Base-by-base conservation (phyloP, 2,113 vertebrate species). In the Cottus gobio region DNA sequence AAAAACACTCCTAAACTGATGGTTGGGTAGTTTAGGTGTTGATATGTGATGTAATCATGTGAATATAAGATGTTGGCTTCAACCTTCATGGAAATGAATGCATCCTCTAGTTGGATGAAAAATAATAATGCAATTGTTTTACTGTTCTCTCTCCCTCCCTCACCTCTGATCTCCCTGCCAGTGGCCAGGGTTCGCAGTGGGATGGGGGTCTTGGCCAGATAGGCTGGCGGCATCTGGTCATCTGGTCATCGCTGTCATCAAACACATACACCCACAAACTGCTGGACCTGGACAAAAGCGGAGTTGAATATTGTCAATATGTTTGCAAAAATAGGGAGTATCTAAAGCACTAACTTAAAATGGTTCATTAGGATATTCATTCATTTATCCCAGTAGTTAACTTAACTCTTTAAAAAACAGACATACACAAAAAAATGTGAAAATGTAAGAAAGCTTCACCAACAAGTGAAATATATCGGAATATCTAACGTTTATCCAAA, bases 211-310 rank as follows among this genome's bases (percentile, higher is more conserved):
- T 94, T 96, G 36, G 96, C 96, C 80, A 97, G 86, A 84, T 96
- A 97, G 0, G 73, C 90, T 22, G 93, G 90, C 1, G 95, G 94
- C 3, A 92, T 89, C 78, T 96, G 93, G n/a, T n/a, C n/a, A n/a
- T n/a, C n/a, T n/a, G n/a, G 10, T 90, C 75, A 52, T 97, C 95
- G n/a, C 94, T 94, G 58, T 96, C 95, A 82, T 97, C 96, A 71
- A 96, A 97, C 61, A 96, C 77, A 16, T 97, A 97, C 9, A 97
- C 88, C 90, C 93, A 93, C 37, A 97, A 87, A 75, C 91, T 93
- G 63, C 95, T 95, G 66, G 81, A 86, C 74, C 93, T 94, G 84
- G 34, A 22, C 5, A 70, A 26, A 56, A 69, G 4, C 22, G 1
- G 11, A 79, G 60, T 18, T 22, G 0, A 77, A 79, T 31, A 12